Evolutionary conservation across 1,140 invertebrate genomes (phyloP), one percentile per base, ranked within the genome.

Genomic region (Bombus consobrinus): DNA sequence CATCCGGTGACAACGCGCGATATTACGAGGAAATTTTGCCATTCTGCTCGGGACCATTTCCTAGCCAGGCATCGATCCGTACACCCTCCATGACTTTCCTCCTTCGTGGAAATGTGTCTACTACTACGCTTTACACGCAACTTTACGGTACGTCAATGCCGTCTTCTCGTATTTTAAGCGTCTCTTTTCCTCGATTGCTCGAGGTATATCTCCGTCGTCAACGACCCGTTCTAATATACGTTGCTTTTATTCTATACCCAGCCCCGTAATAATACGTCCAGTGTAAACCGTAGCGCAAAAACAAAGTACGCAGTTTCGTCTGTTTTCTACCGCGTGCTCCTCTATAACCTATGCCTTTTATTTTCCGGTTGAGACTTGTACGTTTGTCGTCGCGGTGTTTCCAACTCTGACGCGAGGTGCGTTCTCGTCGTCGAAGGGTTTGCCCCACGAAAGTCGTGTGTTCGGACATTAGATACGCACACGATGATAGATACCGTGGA

Each of bases 1-100:
- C n/a, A 53, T 41, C 28, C 73, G 66, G 47, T 62, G 72, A 81
- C 59, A 72, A 75, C 2, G 47, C 47, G 28, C 47, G 43, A 79
- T 73, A 74, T 83, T 75, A 53, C 53, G 10, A 53, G 62, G 15
- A 57, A 85, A 85, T 66, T 82, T 72, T 18, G 12, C 74, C 64
- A 66, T 84, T 86, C 86, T 83, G 82, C 84, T 86, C 79, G 88
- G 88, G 84, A 88, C 86, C 59, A 81, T 82, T 85, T 89, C 85
- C 85, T 78, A 82, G 83, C 72, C 88, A 83, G 88, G 74, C 90
- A 93, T 93, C 92, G 92, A 93, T 93, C 92, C 91, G 83, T 87
- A 41, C 91, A 90, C 88, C 90, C 90, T 90, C 83, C 81, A 87
- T 86, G 81, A 81, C 81, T 89, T 87, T 81, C 71, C 77, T 86